Evolutionary conservation across 30 jellyfish, hydroid and myxozoan genomes (phyloP), one percentile per base, ranked within the genome.

Genomic region (Aurelia aurita complex sp. Pacific): DNA sequence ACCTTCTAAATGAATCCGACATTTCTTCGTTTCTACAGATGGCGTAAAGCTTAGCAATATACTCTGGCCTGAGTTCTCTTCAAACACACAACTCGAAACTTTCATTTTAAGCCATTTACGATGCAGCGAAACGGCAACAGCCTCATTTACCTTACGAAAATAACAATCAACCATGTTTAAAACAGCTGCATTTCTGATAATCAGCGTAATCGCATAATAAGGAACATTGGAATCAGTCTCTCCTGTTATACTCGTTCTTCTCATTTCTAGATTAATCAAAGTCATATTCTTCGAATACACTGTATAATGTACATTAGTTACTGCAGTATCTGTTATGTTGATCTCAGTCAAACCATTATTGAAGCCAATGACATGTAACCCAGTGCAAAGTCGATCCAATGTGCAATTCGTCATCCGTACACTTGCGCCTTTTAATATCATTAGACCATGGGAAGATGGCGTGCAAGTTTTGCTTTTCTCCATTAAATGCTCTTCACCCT

Each of bases 21-120:
- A 81, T 2, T 69, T 69, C 23, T 77, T 61, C 46, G 35, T n/a
- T 62, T 71, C 53, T 17, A 71, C 77, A 7, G 34, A 35, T 69
- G 86, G 55, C n/a, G 90, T 19, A 72, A 94, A 89, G 36, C 88
- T 94, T 33, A 85, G 35, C 7, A 94, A 32, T 29, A 94, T 54
- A 40, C 97, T 83, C 57, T 89, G 97, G 42, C 99, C 99, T 33
- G 84, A 59, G 70, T 88, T 94, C 67, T 85, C 89, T 12, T 57
- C 33, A 59, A 88, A 94, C 14, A 36, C 67, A 65, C 86, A 67
- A 11, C 68, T 54, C 1, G 60, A 19, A 9, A 88, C 63, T 12
- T 66, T 74, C 67, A 89, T 40, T 10, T 75, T 68, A n/a, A 78
- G 50, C 53, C 67, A 57, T 16, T 62, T 61, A 10, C 79, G 85